Evolutionary conservation across 2,888 invertebrate species (phyloP), one percentile per base, ranked within the genome.

Genomic region (Drosophila cracens): DNA sequence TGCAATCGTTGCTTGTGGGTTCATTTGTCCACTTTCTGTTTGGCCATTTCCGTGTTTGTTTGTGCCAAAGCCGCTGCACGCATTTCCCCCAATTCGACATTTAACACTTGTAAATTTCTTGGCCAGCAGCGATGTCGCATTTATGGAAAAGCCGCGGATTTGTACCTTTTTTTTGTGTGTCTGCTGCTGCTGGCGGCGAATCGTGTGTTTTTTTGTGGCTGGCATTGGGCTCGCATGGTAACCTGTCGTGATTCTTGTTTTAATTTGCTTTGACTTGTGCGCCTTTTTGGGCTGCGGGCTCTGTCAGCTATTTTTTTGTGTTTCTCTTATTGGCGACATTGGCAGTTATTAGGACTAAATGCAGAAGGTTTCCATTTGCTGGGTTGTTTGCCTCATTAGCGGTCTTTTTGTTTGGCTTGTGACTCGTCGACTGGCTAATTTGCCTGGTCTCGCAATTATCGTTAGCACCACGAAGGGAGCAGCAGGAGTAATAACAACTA

Each of bases 211-310:
- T 57, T 66, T n/a, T 43, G 25, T 57, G 36, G 51, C 51, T 56
- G 56, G 72, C 40, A 67, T 65, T 67, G 49, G 65, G 74, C 74
- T 88, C 76, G 91, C 90, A 90, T 90, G 90, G 88, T 88, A 89
- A 89, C 89, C 89, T 89, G 89, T 91, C 89, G 89, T 89, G 89
- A 89, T 89, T 89, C 89, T 91, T 90, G 90, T 88, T 91, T 90
- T 91, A 90, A 88, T 88, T 88, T 90, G 91, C 91, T 88, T 85
- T 90, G 89, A 87, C 89, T 90, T 89, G 90, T 89, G 89, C 86
- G 82, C 89, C 82, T 89, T 90, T 89, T 79, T 78, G 74, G 83
- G 83, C 71, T 76, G 76, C 72, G 62, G 74, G 64, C 70, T 62
- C 54, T 34, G 51, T 18, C 65, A 56, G 67, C 65, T 48, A 62